Evolutionary conservation across 2,888 invertebrate species (phyloP), one percentile per base, ranked within the genome.

Genomic region (Erebia palarica): DNA sequence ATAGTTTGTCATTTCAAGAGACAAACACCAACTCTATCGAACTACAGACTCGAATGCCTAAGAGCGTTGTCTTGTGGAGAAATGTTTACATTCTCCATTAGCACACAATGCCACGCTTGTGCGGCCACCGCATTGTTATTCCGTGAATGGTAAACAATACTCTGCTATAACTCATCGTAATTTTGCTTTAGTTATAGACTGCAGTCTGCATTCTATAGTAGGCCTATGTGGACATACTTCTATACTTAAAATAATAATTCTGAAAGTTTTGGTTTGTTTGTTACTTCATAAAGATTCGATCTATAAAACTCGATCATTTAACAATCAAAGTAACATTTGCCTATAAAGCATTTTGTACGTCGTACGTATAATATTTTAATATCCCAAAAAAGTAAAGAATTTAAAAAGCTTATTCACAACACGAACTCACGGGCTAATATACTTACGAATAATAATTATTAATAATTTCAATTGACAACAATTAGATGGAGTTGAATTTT

Each of bases 1-100:
- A 27, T 77, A 71, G 65, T 79, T 78, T n/a, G 79, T 79, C 82
- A 85, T 84, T 68, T 68, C 63, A 71, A 68, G 36, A 64, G 70
- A 60, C 68, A 44, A 60, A 60, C 47, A 55, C 44, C 61, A 63
- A 18, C 55, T 27, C 58, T 18, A 65, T 18, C 49, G 60, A 18
- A n/a, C 14, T 57, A 18, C 55, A 36, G 65, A 36, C 21, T 44
- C 63, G 49, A 73, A 73, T 75, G 75, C 13, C 2, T 14, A 51
- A 7, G n/a, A 51, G 16, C 55, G 53, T 16, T 8, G 55, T 10
- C 58, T 53, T 57, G 57, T 68, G 60, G 61, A 64, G 70, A 69
- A 74, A 75, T 77, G 77, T 75, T 78, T 75, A 77, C 74, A 74
- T 73, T 75, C 68, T 67, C 66, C 53, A 75, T 77, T 77, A 71